Evolutionary conservation across 2,888 invertebrate species (phyloP).

Genomic region (Colletes collaris): DNA sequence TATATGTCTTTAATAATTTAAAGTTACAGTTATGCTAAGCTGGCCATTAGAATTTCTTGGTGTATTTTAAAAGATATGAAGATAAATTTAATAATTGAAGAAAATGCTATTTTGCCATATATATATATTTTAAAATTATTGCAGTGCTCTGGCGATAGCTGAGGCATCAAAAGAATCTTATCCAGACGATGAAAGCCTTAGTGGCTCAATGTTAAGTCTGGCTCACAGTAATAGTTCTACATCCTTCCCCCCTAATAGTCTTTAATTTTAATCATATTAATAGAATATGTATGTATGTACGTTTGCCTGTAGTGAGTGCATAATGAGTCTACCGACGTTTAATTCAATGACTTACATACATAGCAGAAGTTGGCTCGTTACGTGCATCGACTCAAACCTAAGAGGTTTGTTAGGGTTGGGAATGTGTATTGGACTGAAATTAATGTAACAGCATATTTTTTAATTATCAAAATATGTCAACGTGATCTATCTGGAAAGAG

Average conservation of each 20-base stretch:
- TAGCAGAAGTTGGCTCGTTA: constrained; percentile 65
- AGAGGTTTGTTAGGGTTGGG: constrained; percentile 73
- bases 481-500: constrained; percentile 63
- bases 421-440: constrained; percentile 79
- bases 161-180: constrained; percentile 95
- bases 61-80: constrained; percentile 12
- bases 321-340: constrained; percentile 68
- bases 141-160: constrained; percentile 94
- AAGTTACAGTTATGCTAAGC: not conserved
- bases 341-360: constrained; percentile 72
- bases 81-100: constrained; percentile 25
- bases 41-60: constrained; percentile 1
- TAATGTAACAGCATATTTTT: constrained; percentile 69
- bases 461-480: constrained; percentile 65
- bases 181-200: constrained; percentile 95
- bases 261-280: constrained; percentile 81
- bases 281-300: constrained; percentile 74
- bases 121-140: constrained; percentile 71
- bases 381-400: constrained; percentile 67
- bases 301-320: constrained; percentile 77
- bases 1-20: not conserved
- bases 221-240: constrained; percentile 97
- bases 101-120: constrained; percentile 32
- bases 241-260: constrained; percentile 93
- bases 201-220: constrained; percentile 97